Base-by-base conservation (phyloP, 2,113 vertebrate genomes). In the Accipiter cooperii region DNA sequence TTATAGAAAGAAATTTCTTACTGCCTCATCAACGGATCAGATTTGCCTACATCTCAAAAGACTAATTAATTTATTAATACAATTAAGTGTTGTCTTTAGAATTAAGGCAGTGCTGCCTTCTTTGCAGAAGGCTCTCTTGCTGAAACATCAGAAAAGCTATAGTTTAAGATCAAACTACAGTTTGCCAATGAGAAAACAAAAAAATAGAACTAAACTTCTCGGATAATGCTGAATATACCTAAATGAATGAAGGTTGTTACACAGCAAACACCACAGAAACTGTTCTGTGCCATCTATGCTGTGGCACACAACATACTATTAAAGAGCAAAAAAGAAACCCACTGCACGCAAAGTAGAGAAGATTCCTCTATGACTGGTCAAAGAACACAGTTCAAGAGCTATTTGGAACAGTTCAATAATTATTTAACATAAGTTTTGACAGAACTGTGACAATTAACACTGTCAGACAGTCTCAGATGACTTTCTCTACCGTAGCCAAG, bases 61-160 rank as follows among this genome's bases (percentile, higher is more conserved):
- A 89, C 91, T 89, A 74, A 91, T 19, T 76, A 61, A 92, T 93
- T 94, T 92, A 94, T 93, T 95, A 46, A 94, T 92, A 95, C 20
- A 84, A 82, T 88, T 87, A 91, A 96, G 47, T 20, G 46, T 10
- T 92, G 71, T 90, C 76, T 90, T 89, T n/a, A 88, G 84, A 93
- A 90, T 86, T 40, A 84, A 95, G 82, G 68, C 74, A 81, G 47
- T 9, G 25, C 71, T 49, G 71, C 84, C 36, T 84, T 55, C 78
- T 52, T 55, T 40, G 21, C 52, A 87, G 90, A 75, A 95, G 58
- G 68, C 36, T 76, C 58, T 54, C 82, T 81, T 66, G 64, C 17
- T 2, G 55, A 90, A 93, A 74, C 25, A 77, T 20, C 57, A 87
- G 77, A 38, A 55, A 52, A 65, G 1, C 12, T 13, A 12, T 1